Evolutionary conservation across 2,113 vertebrate genomes (phyloP).

Genomic region (Mungos mungo): DNA sequence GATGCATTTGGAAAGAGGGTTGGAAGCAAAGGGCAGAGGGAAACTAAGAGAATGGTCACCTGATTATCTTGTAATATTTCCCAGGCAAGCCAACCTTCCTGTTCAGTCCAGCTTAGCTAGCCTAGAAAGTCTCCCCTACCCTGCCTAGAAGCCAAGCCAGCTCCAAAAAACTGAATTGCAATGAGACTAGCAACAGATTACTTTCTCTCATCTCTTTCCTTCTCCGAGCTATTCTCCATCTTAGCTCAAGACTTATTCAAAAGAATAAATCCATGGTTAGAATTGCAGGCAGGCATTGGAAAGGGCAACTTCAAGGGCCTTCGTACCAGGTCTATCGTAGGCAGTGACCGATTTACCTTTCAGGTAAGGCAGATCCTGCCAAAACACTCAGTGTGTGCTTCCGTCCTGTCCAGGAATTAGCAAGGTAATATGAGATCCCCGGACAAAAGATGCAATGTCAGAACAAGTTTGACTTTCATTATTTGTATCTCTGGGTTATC

Average conservation of each 20-base stretch:
- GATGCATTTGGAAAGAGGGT: not conserved
- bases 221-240: not conserved
- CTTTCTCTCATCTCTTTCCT: slow-evolving; percentile 14
- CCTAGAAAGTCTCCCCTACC: not conserved
- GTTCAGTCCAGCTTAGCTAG: not conserved
- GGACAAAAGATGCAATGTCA: not conserved
- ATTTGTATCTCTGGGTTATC: slow-evolving; percentile 33
- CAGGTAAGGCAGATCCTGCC: slow-evolving; percentile 21
- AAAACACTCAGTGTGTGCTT: not conserved
- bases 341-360: slow-evolving; percentile 40
- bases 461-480: slow-evolving; percentile 42
- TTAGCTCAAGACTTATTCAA: slow-evolving; percentile 44
- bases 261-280: slow-evolving; percentile 43
- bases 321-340: not conserved
- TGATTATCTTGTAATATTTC: not conserved
- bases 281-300: not conserved
- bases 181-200: not conserved
- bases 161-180: slow-evolving; percentile 1
- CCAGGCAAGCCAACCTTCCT: not conserved
- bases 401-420: slow-evolving; percentile 25
- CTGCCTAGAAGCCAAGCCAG: not conserved
- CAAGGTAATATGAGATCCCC: not conserved
- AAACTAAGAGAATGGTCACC: not conserved
- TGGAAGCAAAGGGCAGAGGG: not conserved
- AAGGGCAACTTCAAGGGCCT: slow-evolving; percentile 26